phyloP scores from a whole-genome alignment of 2,888 invertebrate species.

The Morinoia aosen region DNA sequence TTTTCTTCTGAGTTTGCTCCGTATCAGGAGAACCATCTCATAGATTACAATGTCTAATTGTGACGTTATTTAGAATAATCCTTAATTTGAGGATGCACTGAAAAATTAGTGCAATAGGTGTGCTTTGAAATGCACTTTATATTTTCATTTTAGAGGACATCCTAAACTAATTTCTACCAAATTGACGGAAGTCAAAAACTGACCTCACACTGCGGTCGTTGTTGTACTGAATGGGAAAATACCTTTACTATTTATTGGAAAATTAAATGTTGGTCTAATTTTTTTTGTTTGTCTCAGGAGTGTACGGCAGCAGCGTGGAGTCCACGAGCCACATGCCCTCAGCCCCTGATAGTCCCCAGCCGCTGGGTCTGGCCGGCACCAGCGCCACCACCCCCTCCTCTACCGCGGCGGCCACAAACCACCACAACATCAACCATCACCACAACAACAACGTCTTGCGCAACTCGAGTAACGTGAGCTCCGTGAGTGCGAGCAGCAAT shows the following conservation, averaged over 20 bases:
- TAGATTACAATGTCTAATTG: not conserved
- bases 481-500: constrained; percentile 29
- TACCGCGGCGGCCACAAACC: constrained; percentile 14
- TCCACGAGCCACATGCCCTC: constrained; percentile 66
- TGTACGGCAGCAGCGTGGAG: constrained; percentile 67
- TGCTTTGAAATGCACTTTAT: not conserved
- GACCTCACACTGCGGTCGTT: not conserved
- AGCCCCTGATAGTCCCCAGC: constrained; percentile 64
- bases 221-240: not conserved
- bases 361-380: constrained; percentile 10
- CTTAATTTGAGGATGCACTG: not conserved
- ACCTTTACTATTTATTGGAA: not conserved
- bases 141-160: not conserved
- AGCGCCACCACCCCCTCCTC: constrained; percentile 42
- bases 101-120: not conserved
- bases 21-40: not conserved
- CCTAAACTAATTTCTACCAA: not conserved
- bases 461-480: constrained; percentile 43
- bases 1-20: not conserved
- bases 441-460: constrained; percentile 40
- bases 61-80: not conserved
- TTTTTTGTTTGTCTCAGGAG: constrained; percentile 57
- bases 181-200: not conserved
- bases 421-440: constrained; percentile 49
- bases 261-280: not conserved